phyloP scores from a whole-genome alignment of 2,888 invertebrate species.

The Halictus ligatus region DNA sequence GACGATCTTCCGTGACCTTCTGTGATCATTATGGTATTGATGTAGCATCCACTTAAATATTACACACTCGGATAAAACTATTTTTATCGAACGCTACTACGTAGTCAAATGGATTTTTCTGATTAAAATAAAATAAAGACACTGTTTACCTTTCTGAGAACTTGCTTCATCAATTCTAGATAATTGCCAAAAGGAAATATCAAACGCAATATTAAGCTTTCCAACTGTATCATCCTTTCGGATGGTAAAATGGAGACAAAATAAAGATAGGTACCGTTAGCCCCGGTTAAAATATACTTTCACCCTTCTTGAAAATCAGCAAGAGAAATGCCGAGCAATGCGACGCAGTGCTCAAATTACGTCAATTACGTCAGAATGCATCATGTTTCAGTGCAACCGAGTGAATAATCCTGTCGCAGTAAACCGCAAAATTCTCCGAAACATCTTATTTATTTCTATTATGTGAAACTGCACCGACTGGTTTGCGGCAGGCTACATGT shows the following conservation, averaged over 20 bases:
- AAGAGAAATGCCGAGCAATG: neutral
- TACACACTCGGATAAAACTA: neutral
- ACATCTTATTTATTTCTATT: constrained; percentile 3
- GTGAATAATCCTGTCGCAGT: neutral
- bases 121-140: neutral
- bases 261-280: no score
- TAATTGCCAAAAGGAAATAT: no score
- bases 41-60: neutral
- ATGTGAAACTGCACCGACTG: neutral
- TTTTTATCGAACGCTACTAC: neutral
- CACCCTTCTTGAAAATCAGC: neutral
- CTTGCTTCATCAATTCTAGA: no score
- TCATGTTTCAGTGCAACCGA: neutral
- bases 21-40: neutral
- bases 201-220: no score
- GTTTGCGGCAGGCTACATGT: neutral
- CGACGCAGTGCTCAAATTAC: neutral
- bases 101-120: neutral
- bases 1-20: no score
- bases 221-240: no score
- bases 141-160: neutral
- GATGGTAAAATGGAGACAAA: no score
- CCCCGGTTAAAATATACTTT: neutral
- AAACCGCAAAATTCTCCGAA: neutral
- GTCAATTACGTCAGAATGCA: neutral